Percentiles rank a stretch among this genome's conserved stretches.
These are phyloP conservation scores for Polymixis lichenea DNA, from an alignment of 2,888 invertebrate species.

Conservation along the genomic window DNA sequence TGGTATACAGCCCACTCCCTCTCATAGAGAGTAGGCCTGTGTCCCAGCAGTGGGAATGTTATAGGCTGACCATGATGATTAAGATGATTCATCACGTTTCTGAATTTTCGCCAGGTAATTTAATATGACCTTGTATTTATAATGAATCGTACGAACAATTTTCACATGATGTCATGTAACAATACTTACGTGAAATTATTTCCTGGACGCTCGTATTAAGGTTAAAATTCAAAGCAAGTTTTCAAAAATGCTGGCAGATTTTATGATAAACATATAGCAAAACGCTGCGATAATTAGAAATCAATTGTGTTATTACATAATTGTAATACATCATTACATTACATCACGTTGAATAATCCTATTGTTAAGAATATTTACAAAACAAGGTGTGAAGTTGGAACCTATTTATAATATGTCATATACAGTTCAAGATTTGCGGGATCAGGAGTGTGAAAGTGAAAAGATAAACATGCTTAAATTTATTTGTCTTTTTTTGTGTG, in stretches of 20 bases:
- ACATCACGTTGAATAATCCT: conserved; percentile 17
- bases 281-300: background rate
- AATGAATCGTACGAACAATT: background rate
- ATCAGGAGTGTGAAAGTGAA: background rate
- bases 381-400: conserved; percentile 3
- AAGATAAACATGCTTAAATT: conserved; percentile 15
- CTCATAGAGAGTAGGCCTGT: no score
- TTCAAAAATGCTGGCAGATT: background rate
- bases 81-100: background rate
- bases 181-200: no score
- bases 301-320: conserved; percentile 9
- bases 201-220: background rate
- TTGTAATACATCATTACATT: no score
- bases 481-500: background rate
- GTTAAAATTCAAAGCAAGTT: background rate
- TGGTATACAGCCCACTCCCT: no score
- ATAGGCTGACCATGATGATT: no score
- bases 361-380: conserved; percentile 29
- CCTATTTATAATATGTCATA: no score
- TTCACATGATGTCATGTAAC: background rate
- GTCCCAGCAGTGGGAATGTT: no score
- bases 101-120: background rate
- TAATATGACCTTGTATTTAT: background rate
- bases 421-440: background rate
- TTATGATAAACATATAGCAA: background rate